Conservation (phyloP, 2,888 invertebrate species). For the Cantharis rufa region DNA sequence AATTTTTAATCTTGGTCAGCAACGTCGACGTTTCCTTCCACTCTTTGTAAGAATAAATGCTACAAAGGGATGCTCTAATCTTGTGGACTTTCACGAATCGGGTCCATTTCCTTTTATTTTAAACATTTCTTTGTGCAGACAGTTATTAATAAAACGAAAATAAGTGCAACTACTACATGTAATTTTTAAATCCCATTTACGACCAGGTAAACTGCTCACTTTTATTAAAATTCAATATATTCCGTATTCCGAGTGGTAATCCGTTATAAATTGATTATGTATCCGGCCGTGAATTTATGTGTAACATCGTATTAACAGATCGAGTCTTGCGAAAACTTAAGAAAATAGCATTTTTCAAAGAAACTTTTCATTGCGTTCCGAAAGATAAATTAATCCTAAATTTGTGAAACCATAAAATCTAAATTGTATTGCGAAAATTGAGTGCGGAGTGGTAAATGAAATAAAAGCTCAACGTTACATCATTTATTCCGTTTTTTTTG, state of each 20-base stretch:
- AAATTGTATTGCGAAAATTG: background rate
- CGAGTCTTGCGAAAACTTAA: background rate
- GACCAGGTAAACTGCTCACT: background rate
- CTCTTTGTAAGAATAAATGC: constrained; percentile 1
- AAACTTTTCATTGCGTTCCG: background rate
- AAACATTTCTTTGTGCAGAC: background rate
- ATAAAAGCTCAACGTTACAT: background rate
- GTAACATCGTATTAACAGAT: background rate
- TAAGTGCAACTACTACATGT: background rate
- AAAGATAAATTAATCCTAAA: background rate
- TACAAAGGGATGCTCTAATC: constrained; percentile 8
- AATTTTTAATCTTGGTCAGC: constrained; percentile 25
- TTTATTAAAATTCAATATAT: background rate
- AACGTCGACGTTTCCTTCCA: constrained; percentile 20
- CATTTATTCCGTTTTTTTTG: background rate
- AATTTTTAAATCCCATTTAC: background rate
- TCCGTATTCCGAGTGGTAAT: background rate
- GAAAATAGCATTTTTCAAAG: background rate
- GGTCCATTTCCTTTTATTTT: constrained; percentile 5
- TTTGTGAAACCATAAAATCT: background rate
- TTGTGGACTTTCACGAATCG: constrained; percentile 4
- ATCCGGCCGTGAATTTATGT: background rate
- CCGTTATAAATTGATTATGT: background rate
- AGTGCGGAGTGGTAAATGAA: background rate
- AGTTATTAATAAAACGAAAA: background rate